Base-by-base conservation (phyloP, 2,888 invertebrate species). In the Choristoneura rosaceana region DNA sequence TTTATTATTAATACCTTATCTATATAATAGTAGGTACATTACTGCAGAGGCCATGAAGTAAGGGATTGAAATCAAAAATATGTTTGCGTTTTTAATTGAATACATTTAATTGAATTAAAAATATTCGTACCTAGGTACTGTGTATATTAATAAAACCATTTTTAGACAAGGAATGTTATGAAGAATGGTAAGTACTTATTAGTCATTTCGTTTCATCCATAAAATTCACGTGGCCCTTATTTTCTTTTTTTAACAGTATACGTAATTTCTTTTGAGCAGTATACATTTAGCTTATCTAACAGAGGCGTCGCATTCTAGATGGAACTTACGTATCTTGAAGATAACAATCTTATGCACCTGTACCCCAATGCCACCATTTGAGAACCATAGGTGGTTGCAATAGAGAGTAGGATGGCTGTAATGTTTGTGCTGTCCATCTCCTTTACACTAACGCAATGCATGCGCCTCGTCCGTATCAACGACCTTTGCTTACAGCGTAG, bases 381-480 rank as follows among this genome's bases (percentile, higher is more conserved):
- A 85, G 85, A 83, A 84, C 79, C 84, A 71, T 78, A 79, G 86
- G 74, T 74, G 67, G 71, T 74, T 75, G 81, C 82, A 82, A 78
- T 76, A 77, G 71, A 70, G 84, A 91, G 81, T 64, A 83, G 81
- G 87, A 89, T 73, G 74, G 76, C 73, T 74, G 78, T 77, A 88
- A 84, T 93, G 90, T 92, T 92, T 91, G 84, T 92, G 86, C 67
- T 90, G 81, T 76, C 83, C 77, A 77, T 90, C 92, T 86, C 87
- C 77, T 77, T 92, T 80, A 38, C 77, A 78, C 91, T 83, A 86
- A 87, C 83, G 87, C 85, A 83, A 77, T 75, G 83, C 82, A 81
- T 84, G 86, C 84, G 84, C 83, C 82, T 82, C 82, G 85, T 76
- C 74, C 86, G 92, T 90, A 90, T 89, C 93, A 93, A 91, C 91